Evolutionary conservation across 2,888 invertebrate species (phyloP).

Genomic region (Xestoiulus laeticollis): DNA sequence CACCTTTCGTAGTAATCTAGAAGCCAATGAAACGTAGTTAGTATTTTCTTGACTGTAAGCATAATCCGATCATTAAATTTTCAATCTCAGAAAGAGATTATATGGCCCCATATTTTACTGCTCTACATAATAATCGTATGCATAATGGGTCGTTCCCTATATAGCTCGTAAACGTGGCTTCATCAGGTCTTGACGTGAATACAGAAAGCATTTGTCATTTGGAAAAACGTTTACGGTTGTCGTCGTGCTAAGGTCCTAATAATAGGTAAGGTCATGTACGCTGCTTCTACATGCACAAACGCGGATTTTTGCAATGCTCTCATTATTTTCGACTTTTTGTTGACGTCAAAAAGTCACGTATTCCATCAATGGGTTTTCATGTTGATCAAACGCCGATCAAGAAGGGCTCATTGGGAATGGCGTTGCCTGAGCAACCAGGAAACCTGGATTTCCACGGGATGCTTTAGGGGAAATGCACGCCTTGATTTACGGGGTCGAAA

Average conservation of each 20-base stretch:
- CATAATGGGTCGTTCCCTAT: not conserved
- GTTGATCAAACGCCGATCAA: slow-evolving; percentile 19
- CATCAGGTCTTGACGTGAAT: not conserved
- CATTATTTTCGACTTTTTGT: not conserved
- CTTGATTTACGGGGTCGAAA: not conserved
- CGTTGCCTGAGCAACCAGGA: not conserved
- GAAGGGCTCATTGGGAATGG: slow-evolving; percentile 3
- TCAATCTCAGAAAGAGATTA: not conserved
- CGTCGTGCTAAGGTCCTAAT: not conserved
- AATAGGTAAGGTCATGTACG: slow-evolving; percentile 4
- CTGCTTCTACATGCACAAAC: not conserved
- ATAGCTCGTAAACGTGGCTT: not conserved
- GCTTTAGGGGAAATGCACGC: not conserved
- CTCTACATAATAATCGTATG: not conserved
- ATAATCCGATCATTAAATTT: slow-evolving; percentile 19
- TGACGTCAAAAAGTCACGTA: not conserved
- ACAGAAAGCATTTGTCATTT: not conserved
- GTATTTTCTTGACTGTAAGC: not conserved
- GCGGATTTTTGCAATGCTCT: not conserved
- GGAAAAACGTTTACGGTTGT: not conserved
- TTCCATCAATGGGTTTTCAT: not conserved
- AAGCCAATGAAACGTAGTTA: not conserved
- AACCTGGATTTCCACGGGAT: not conserved
- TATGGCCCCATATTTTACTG: not conserved
- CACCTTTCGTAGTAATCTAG: too few species aligned